These are phyloP conservation scores for Apoderus coryli DNA, from an alignment of 2,888 invertebrate genomes.

Conservation along the genomic window DNA sequence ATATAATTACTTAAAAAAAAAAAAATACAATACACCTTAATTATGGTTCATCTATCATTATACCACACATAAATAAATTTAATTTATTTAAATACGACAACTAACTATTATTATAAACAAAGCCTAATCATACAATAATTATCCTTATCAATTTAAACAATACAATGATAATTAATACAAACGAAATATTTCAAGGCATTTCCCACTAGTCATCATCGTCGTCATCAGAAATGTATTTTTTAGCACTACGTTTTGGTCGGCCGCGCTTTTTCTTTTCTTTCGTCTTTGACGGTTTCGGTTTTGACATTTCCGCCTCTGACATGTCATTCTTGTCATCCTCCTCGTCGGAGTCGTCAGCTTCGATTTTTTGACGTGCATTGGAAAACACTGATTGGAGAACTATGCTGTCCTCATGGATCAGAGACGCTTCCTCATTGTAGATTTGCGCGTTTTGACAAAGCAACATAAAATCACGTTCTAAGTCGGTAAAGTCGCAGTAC, in stretches of 20 bases:
- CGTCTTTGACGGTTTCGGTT: constrained; percentile 21
- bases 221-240: constrained; percentile 42
- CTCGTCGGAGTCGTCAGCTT: constrained; percentile 35
- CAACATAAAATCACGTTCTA: constrained; percentile 85
- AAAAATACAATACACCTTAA: no score
- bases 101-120: no score
- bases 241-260: constrained; percentile 38
- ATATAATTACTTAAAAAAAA: no score
- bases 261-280: constrained; percentile 32
- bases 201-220: constrained; percentile 40
- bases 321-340: constrained; percentile 33
- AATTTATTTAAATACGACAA: no score
- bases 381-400: constrained; percentile 77
- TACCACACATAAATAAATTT: no score
- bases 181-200: no score
- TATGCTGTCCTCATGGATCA: constrained; percentile 93
- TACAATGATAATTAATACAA: no score
- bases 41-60: no score
- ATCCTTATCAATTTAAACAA: no score
- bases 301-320: constrained; percentile 31
- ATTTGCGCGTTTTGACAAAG: constrained; percentile 94
- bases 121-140: no score
- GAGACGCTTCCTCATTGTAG: constrained; percentile 90
- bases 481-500: constrained; percentile 73
- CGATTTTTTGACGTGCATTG: constrained; percentile 45